Evolutionary conservation across 2,888 invertebrate genomes (phyloP).

Genomic region (Athripsodes cinereus): DNA sequence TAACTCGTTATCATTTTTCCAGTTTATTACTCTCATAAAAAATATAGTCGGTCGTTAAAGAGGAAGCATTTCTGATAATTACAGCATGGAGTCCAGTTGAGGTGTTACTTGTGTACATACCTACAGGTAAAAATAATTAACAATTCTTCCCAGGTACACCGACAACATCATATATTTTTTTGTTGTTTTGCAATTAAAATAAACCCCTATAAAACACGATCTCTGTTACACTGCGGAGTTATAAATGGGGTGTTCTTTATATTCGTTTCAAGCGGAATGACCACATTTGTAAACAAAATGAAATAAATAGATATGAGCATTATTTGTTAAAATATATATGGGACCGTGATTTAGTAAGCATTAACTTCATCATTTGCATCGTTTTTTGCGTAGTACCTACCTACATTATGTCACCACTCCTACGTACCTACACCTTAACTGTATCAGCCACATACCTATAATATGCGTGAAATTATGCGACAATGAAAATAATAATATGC

Average conservation of each 20-base stretch:
- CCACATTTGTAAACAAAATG: not conserved
- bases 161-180: not conserved
- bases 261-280: not conserved
- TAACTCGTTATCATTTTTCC: not conserved
- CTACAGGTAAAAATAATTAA: constrained; percentile 2
- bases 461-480: no score
- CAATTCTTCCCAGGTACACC: not conserved
- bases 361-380: no score
- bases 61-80: constrained; percentile 1
- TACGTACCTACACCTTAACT: no score
- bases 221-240: not conserved
- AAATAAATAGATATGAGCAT: no score
- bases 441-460: no score
- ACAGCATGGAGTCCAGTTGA: not conserved
- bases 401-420: no score
- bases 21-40: not conserved
- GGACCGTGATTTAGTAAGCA: no score
- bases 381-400: no score
- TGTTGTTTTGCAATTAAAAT: not conserved
- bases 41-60: not conserved
- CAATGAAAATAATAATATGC: no score
- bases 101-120: not conserved
- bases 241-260: not conserved
- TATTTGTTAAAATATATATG: no score
- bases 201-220: not conserved